Conservation (phyloP, 2,888 invertebrate genomes). For the Saturnia japonica region DNA sequence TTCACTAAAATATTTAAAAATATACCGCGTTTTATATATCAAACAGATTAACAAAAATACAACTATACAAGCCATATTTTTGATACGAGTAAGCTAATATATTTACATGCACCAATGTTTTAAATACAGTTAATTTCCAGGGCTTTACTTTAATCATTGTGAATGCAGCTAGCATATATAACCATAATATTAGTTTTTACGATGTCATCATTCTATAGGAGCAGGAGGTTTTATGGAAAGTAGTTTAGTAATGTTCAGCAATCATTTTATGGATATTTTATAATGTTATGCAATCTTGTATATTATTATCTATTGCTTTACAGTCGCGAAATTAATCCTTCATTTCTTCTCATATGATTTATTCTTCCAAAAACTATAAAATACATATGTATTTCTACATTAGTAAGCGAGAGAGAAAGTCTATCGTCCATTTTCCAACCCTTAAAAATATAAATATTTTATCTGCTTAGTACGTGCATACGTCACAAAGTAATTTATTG, state of each 20-base stretch:
- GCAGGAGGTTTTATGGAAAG: neutral
- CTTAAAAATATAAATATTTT: neutral
- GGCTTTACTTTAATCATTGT: neutral
- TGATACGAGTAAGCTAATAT: neutral
- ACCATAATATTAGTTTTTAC: conserved; percentile 4
- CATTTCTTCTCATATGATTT: neutral
- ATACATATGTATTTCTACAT: neutral
- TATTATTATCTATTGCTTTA: neutral
- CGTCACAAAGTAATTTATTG: no score
- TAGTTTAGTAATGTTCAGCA: neutral
- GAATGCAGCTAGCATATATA: neutral
- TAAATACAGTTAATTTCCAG: neutral
- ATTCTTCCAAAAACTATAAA: neutral
- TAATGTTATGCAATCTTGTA: neutral
- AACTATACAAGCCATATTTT: neutral
- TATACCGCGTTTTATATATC: neutral
- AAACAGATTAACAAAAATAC: neutral
- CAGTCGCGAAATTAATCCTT: neutral
- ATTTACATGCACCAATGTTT: neutral
- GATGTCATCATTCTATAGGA: neutral
- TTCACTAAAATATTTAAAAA: neutral
- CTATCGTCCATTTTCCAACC: neutral
- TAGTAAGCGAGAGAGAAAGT: neutral
- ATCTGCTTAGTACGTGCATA: neutral
- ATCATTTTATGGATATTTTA: neutral